phyloP scores from a whole-genome alignment of 2,113 vertebrate species.

The Enhydra lutris region DNA sequence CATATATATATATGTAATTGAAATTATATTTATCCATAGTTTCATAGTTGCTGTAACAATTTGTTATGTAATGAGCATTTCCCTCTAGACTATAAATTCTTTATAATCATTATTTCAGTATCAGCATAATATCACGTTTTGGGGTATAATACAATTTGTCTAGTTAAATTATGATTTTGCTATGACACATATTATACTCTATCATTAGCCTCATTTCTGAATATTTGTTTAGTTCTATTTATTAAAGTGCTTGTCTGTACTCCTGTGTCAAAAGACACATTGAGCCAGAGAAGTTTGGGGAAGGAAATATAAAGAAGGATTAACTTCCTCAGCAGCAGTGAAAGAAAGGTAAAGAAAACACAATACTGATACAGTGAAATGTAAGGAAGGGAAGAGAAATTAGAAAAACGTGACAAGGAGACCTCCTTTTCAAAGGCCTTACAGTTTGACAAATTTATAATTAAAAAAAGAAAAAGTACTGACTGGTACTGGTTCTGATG shows the following conservation, averaged over 20 bases:
- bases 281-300: not conserved
- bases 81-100: not conserved
- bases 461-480: not conserved
- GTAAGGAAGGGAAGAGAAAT: not conserved
- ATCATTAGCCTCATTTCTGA: not conserved
- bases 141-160: not conserved
- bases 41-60: not conserved
- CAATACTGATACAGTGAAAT: not conserved
- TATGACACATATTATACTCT: not conserved
- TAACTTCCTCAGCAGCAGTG: not conserved
- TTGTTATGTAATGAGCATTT: not conserved
- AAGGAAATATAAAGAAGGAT: not conserved
- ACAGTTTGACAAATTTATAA: not conserved
- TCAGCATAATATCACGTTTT: not conserved
- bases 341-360: not conserved
- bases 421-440: not conserved
- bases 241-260: not conserved
- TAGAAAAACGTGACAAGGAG: not conserved
- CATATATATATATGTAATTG: not conserved
- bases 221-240: constrained; percentile 21
- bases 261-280: not conserved
- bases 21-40: not conserved
- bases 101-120: constrained; percentile 6
- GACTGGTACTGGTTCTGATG: not conserved
- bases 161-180: constrained; percentile 6